These are phyloP conservation scores for Anabas testudineus DNA, from an alignment of 2,797 vertebrate genomes.

Conservation along the genomic window DNA sequence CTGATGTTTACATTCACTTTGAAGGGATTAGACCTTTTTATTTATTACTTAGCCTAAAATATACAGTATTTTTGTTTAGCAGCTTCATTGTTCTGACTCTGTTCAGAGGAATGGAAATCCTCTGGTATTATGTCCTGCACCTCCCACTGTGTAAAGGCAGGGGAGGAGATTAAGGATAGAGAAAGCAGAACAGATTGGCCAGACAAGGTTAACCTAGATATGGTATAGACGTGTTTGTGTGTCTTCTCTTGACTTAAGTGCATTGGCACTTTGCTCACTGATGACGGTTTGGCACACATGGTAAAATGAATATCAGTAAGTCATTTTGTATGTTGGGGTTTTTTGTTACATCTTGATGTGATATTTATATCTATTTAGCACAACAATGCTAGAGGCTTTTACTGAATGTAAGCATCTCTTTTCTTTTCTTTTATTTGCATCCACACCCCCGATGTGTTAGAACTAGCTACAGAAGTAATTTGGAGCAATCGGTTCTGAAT, in stretches of 20 bases:
- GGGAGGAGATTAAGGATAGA: slow-evolving; percentile 78
- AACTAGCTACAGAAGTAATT: too few species aligned
- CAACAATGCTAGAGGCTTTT: too few species aligned
- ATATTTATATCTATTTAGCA: too few species aligned
- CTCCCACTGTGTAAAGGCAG: slow-evolving; percentile 62
- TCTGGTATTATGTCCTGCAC: slow-evolving; percentile 47
- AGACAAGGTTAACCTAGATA: slow-evolving; percentile 83
- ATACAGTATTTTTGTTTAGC: slow-evolving; percentile 40
- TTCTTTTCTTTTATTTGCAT: too few species aligned
- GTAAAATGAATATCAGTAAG: neutral
- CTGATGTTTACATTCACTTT: neutral
- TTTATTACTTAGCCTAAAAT: too few species aligned
- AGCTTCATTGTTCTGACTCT: slow-evolving; percentile 40
- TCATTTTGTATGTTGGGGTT: too few species aligned
- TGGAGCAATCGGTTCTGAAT: too few species aligned
- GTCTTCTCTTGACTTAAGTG: slow-evolving; percentile 45
- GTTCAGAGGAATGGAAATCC: slow-evolving; percentile 63
- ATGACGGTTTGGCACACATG: slow-evolving; percentile 28
- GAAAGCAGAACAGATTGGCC: slow-evolving; percentile 79
- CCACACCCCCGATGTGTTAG: too few species aligned
- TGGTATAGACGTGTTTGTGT: slow-evolving; percentile 48
- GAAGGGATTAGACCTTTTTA: neutral
- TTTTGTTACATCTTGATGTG: too few species aligned
- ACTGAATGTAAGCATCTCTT: too few species aligned
- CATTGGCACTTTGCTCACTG: slow-evolving; percentile 26